Conservation (phyloP, 2,888 invertebrate species). For the Metallyticus violacea region DNA sequence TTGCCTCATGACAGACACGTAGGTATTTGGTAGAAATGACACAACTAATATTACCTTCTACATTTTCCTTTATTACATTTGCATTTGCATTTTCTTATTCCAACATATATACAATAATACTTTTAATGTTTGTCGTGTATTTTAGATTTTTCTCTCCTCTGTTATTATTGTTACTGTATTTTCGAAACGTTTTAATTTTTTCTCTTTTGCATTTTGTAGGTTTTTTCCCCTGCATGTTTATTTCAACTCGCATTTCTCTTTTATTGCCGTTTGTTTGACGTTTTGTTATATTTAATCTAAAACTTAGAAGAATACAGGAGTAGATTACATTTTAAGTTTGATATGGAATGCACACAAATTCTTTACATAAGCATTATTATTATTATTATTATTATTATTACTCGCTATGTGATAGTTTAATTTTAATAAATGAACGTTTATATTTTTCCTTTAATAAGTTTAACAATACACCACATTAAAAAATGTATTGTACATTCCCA, state of each 20-base stretch:
- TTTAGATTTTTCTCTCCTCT: background rate
- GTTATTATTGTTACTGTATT: background rate
- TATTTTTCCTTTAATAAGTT: too few species aligned
- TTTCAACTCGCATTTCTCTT: background rate
- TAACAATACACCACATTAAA: too few species aligned
- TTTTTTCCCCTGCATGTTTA: constrained; percentile 9
- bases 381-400: background rate
- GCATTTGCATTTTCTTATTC: background rate
- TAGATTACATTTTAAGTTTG: too few species aligned
- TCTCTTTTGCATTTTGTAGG: constrained; percentile 10
- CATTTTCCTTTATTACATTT: background rate
- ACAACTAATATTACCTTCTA: background rate
- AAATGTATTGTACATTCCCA: too few species aligned
- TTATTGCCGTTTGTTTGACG: too few species aligned
- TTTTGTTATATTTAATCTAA: too few species aligned
- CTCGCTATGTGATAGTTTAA: background rate
- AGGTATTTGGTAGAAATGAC: too few species aligned
- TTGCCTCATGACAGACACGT: background rate
- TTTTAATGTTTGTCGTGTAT: constrained; percentile 19
- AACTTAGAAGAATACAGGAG: too few species aligned
- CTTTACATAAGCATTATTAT: too few species aligned
- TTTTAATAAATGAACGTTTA: too few species aligned
- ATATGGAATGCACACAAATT: background rate
- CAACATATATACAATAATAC: background rate
- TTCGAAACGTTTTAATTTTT: constrained; percentile 14